Percentiles rank a stretch among this genome's conserved stretches.
phyloP scores from a whole-genome alignment of 1,140 invertebrate species.

The Trichonephila inaurata region DNA sequence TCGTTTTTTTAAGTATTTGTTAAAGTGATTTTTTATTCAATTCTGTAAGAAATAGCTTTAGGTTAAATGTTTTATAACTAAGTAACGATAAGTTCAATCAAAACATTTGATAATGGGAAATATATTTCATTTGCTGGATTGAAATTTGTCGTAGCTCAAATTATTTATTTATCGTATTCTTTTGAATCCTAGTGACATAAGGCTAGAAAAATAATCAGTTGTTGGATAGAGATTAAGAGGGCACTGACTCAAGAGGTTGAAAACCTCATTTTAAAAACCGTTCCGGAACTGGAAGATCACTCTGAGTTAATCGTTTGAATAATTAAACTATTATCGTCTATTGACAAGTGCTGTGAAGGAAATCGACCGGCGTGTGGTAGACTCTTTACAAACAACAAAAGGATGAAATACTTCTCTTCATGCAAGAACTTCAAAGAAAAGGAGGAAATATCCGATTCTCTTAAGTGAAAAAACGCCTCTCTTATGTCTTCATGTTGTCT shows the following conservation, averaged over 20 bases:
- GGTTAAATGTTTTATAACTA: too few relatives aligned
- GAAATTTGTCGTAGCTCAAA: too few relatives aligned
- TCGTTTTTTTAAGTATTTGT: too few relatives aligned
- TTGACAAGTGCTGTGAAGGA: not conserved
- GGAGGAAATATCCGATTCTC: not conserved
- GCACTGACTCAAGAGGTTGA: not conserved
- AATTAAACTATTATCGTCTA: constrained; percentile 1
- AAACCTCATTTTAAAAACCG: not conserved
- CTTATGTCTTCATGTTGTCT: not conserved
- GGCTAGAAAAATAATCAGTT: too few relatives aligned
- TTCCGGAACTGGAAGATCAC: not conserved
- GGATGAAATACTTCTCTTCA: not conserved
- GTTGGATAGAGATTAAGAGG: not conserved
- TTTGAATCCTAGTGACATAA: too few relatives aligned
- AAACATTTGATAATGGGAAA: too few relatives aligned
- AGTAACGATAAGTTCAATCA: too few relatives aligned
- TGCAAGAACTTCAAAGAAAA: not conserved
- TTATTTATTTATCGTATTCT: too few relatives aligned
- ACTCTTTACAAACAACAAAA: not conserved
- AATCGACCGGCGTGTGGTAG: not conserved
- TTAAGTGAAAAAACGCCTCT: not conserved
- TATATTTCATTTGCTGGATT: too few relatives aligned
- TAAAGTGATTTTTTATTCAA: too few relatives aligned
- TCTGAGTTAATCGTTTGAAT: not conserved
- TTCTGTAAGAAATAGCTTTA: too few relatives aligned